Evolutionary conservation across 2,888 invertebrate species (phyloP).

Genomic region (Drosophila monieri): DNA sequence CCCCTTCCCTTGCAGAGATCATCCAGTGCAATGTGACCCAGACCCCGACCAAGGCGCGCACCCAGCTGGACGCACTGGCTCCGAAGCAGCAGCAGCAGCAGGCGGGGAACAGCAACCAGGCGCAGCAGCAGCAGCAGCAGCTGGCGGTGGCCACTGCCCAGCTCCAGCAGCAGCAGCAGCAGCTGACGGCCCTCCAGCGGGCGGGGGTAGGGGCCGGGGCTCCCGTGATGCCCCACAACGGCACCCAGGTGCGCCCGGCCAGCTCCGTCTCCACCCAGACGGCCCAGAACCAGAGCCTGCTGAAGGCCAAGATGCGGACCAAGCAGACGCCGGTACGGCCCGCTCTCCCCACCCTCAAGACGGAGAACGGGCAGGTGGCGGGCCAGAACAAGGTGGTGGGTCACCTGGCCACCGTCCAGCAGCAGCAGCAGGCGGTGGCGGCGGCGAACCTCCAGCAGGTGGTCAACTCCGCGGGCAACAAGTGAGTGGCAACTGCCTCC

Average conservation of each 20-base stretch:
- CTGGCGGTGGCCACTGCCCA: conserved; percentile 58
- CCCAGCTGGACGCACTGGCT: conserved; percentile 85
- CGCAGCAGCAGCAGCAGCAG: conserved; percentile 62
- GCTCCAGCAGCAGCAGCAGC: conserved; percentile 67
- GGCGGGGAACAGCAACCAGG: conserved; percentile 51
- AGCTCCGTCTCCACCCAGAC: conserved; percentile 95
- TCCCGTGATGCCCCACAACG: conserved; percentile 87
- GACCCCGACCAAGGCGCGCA: conserved; percentile 84
- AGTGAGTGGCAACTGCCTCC: conserved; percentile 82
- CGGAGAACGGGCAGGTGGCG: conserved; percentile 89
- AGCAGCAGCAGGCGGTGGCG: conserved; percentile 53
- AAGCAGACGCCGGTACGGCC: conserved; percentile 89
- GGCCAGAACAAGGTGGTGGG: conserved; percentile 66
- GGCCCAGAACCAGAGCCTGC: conserved; percentile 83
- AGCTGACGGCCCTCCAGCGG: conserved; percentile 70
- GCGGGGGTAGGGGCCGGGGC: conserved; percentile 78
- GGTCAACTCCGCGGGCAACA: conserved; percentile 85
- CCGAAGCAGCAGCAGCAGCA: conserved; percentile 72
- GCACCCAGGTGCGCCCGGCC: conserved; percentile 88
- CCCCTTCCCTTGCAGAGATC: conserved; percentile 73
- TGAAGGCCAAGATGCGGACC: conserved; percentile 86
- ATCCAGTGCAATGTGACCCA: conserved; percentile 83
- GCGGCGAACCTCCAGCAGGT: conserved; percentile 84
- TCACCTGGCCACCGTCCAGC: conserved; percentile 73
- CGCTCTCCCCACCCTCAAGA: conserved; percentile 86